Evolutionary conservation across 37 sponge, comb jelly and placozoan genomes (phyloP), one percentile per base, ranked within the genome.

Genomic region (Axinella damicornis): DNA sequence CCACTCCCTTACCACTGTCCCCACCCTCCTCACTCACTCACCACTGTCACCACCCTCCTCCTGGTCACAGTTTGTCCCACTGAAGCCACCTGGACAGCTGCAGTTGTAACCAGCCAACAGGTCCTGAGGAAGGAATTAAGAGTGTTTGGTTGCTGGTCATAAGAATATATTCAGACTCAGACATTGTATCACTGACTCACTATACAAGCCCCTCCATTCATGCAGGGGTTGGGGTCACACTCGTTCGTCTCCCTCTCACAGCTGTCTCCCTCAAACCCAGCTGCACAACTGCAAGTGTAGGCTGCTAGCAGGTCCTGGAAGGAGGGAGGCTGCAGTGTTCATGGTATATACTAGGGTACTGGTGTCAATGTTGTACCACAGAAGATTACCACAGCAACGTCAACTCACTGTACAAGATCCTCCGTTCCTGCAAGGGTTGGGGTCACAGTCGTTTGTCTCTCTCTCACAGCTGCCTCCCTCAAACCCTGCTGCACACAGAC

Each of bases 131-230:
- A 41, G 14, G 2, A 57, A n/a, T n/a, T n/a, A n/a, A n/a, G n/a
- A n/a, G n/a, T n/a, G n/a, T n/a, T n/a, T n/a, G n/a, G n/a, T n/a
- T n/a, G n/a, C n/a, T n/a, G n/a, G n/a, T n/a, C n/a, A n/a, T n/a
- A n/a, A n/a, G n/a, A n/a, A n/a, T n/a, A n/a, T n/a, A n/a, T n/a
- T n/a, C n/a, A n/a, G n/a, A n/a, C n/a, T n/a, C n/a, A n/a, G n/a
- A n/a, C n/a, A n/a, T n/a, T n/a, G n/a, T n/a, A n/a, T n/a, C n/a
- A 56, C 15, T 15, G 17, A 36, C 71, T 36, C 71, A 79, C 83
- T 16, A 34, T 11, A 53, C 87, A 87, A 12, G 73, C 79, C 21
- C 64, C 87, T 37, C 73, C 80, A 79, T 87, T 87, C n/a, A n/a
- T n/a, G n/a, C n/a, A n/a, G n/a, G n/a, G n/a, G n/a, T n/a, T n/a